Conservation (phyloP, 37 sponge, comb jelly and placozoan genomes). For the Oscarella lobularis region DNA sequence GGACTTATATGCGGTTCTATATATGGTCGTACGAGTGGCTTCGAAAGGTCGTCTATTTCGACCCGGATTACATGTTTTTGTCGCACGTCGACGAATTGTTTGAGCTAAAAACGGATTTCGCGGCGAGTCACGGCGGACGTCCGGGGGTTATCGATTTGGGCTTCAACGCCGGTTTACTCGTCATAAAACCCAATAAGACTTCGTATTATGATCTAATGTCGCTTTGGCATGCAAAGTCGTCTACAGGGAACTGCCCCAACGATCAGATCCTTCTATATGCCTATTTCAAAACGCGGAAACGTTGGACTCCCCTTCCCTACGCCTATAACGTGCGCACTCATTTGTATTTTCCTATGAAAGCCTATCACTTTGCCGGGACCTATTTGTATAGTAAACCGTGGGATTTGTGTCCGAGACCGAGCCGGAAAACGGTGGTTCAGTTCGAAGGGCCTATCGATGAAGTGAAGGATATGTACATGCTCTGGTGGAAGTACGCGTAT, state of each 20-base stretch:
- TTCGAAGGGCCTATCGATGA: background rate
- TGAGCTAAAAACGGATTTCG: background rate
- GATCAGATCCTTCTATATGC: background rate
- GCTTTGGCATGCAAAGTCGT: background rate
- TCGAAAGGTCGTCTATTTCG: background rate
- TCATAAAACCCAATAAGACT: background rate
- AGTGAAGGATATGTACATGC: background rate
- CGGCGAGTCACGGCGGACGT: background rate
- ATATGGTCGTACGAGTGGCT: background rate
- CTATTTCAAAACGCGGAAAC: background rate
- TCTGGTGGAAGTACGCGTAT: background rate
- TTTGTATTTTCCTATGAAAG: conserved; percentile 3
- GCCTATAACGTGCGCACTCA: background rate
- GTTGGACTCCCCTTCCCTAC: background rate
- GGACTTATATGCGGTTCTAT: background rate
- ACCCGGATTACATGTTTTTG: background rate
- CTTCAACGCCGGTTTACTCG: conserved; percentile 3
- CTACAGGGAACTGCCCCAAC: background rate
- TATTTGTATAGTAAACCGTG: background rate
- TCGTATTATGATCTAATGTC: background rate
- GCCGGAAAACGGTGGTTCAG: background rate
- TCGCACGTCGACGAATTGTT: conserved; percentile 4
- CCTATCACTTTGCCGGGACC: conserved; percentile 6
- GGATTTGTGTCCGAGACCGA: background rate
- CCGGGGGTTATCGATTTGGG: background rate